A percentile compares a stretch with the other conserved stretches of the same genome.
These are phyloP conservation scores for Entomobrya multifasciata DNA, from an alignment of 2,888 invertebrate genomes.

Conservation along the genomic window DNA sequence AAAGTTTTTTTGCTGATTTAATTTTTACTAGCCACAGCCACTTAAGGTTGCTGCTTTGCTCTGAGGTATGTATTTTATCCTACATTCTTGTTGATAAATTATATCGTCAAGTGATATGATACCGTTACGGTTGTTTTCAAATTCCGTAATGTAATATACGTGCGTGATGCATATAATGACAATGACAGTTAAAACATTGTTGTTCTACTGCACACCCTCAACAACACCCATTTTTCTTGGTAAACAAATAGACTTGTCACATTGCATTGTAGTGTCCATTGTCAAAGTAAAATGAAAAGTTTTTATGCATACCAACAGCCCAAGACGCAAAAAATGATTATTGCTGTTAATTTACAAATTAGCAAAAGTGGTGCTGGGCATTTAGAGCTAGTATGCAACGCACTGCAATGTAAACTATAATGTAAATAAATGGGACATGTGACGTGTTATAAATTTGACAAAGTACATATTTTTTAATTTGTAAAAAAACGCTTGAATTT, in stretches of 20 bases:
- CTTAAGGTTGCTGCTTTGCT: neutral
- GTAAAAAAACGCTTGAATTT: neutral
- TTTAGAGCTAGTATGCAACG: neutral
- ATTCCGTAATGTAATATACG: neutral
- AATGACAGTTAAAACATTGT: neutral
- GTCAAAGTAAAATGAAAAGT: neutral
- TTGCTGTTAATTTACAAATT: conserved; percentile 30
- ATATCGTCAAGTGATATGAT: neutral
- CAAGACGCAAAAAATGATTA: no score
- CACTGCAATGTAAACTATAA: neutral
- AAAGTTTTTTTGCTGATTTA: conserved; percentile 48
- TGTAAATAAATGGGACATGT: neutral
- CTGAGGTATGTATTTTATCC: neutral
- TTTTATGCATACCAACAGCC: no score
- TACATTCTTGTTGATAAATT: neutral
- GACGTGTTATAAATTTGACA: neutral
- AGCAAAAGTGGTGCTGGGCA: neutral
- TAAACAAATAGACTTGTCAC: neutral
- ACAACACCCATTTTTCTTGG: neutral
- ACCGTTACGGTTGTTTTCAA: neutral
- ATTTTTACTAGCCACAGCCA: neutral
- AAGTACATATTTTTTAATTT: no score
- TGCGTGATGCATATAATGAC: neutral
- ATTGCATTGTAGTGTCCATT: neutral
- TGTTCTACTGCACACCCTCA: no score